Percentiles rank a stretch among this genome's conserved stretches.
phyloP scores from a whole-genome alignment of 2,888 invertebrate genomes.

The Stomorhina lunata region DNA sequence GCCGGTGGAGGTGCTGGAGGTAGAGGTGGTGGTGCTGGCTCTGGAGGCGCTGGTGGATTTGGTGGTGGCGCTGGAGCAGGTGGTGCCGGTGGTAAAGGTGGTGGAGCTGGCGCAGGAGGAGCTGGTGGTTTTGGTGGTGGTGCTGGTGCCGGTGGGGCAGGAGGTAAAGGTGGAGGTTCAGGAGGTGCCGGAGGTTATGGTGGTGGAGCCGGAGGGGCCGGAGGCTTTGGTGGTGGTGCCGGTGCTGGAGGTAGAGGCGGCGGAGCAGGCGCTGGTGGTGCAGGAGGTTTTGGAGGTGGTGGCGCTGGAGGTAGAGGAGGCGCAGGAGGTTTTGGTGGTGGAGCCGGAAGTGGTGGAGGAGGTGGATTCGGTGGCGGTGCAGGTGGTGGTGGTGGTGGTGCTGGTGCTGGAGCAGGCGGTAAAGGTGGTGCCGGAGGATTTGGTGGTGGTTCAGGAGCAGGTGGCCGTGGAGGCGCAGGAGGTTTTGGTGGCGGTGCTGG shows the following conservation, averaged over 20 bases:
- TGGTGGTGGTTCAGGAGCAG: constrained; percentile 67
- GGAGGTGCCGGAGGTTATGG: constrained; percentile 50
- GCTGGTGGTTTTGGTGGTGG: constrained; percentile 1
- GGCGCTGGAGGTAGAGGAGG: constrained; percentile 21
- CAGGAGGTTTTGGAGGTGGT: constrained; percentile 4
- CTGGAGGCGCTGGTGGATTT: constrained; percentile 66
- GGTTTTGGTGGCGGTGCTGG: constrained; percentile 54
- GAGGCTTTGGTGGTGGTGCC: constrained; percentile 13
- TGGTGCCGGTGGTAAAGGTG: constrained; percentile 67
- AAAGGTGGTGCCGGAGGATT: constrained; percentile 14
- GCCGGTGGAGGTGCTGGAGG: constrained; percentile 63
- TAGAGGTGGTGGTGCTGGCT: constrained; percentile 44
- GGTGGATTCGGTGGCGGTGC: constrained; percentile 37
- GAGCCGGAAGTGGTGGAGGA: constrained; percentile 53
- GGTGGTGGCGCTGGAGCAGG: constrained; percentile 70
- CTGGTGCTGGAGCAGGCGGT: constrained; percentile 50
- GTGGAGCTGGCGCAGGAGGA: constrained; percentile 70
- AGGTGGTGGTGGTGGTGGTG: constrained; percentile 66
- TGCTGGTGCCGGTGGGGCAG: constrained; percentile 50
- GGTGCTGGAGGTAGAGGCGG: constrained; percentile 59
- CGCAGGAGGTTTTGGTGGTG: constrained; percentile 47
- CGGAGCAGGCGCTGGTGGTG: constrained; percentile 45
- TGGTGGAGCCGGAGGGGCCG: constrained; percentile 25
- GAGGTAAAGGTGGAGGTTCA: constrained; percentile 65
- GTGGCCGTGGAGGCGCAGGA: constrained; percentile 64